These are phyloP conservation scores for Sphinx pinastri DNA, from an alignment of 2,888 invertebrate genomes.

Conservation along the genomic window DNA sequence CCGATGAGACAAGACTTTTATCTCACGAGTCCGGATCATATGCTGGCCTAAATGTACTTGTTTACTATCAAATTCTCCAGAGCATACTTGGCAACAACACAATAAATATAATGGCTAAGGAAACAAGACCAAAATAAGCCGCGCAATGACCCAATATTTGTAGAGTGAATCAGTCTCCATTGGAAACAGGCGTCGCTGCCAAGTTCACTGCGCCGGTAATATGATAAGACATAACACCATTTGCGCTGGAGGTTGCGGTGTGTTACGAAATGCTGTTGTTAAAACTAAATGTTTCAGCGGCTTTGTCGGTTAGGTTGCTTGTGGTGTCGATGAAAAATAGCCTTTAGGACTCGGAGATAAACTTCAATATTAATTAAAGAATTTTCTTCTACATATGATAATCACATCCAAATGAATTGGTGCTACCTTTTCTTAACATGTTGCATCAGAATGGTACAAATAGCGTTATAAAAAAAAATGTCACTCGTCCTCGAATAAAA, in stretches of 20 bases:
- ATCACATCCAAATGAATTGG: neutral
- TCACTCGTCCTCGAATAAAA: too few species aligned
- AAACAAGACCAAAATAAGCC: slow-evolving; percentile 42
- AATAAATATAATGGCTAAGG: slow-evolving; percentile 24
- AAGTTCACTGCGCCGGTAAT: slow-evolving; percentile 66
- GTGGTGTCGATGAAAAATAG: neutral
- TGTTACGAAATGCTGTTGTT: too few species aligned
- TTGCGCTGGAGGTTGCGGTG: neutral
- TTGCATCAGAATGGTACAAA: neutral
- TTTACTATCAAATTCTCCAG: neutral
- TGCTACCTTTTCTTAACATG: neutral
- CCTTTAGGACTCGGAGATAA: neutral
- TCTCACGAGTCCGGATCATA: too few species aligned
- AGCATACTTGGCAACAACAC: neutral
- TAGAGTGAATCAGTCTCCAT: slow-evolving; percentile 55
- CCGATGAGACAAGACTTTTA: too few species aligned
- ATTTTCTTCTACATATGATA: too few species aligned
- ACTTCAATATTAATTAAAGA: too few species aligned
- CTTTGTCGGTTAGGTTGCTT: too few species aligned
- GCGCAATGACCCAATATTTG: slow-evolving; percentile 40
- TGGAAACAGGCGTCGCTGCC: slow-evolving; percentile 52
- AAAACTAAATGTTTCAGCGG: too few species aligned
- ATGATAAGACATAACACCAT: slow-evolving; percentile 35
- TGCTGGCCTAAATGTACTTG: too few species aligned
- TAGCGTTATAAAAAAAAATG: too few species aligned